Base-by-base conservation (phyloP, 2,797 vertebrate genomes). In the Sebastes goodei region DNA sequence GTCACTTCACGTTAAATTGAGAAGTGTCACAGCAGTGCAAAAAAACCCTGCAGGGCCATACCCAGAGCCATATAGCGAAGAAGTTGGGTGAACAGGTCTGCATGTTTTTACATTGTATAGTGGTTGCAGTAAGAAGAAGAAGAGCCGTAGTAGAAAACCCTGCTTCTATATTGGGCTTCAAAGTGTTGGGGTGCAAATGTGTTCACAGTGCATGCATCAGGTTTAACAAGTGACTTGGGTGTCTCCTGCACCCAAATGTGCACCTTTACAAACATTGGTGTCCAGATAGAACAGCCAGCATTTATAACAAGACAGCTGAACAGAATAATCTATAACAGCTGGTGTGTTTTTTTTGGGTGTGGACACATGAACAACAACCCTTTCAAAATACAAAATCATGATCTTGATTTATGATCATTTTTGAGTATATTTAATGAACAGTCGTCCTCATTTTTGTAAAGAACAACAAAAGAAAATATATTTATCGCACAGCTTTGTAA, bases 151-250 rank as follows among this genome's bases (percentile, higher is more conserved):
- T 84, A 73, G 90, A 35, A 92, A 92, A 91, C 87, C 93, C 91
- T 81, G 86, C 90, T 92, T 90, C 94, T 94, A 78, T 91, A 84
- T 90, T 92, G 92, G 92, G 94, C 91, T 83, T 89, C 83, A 63
- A 93, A 92, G 96, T 93, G 96, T 95, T 84, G 85, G 96, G 92
- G 95, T 92, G 96, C 91, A 93, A 95, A 95, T 92, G 94, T 95
- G 92, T 92, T 96, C 84, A 93, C 94, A 84, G 95, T 83, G 92
- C 90, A 89, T 85, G 92, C 92, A 85, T 88, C 90, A 88, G 92
- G 92, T 91, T 95, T 96, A 92, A 90, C 95, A 91, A 94, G 94
- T 78, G 94, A 94, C 86, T 90, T 92, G 74, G 93, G 86, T 89
- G 85, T 95, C 89, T 91, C n/a, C 66, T 88, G 80, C 74, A 65